Evolutionary conservation across 2,888 invertebrate species (phyloP).

Genomic region (Idaea straminata): DNA sequence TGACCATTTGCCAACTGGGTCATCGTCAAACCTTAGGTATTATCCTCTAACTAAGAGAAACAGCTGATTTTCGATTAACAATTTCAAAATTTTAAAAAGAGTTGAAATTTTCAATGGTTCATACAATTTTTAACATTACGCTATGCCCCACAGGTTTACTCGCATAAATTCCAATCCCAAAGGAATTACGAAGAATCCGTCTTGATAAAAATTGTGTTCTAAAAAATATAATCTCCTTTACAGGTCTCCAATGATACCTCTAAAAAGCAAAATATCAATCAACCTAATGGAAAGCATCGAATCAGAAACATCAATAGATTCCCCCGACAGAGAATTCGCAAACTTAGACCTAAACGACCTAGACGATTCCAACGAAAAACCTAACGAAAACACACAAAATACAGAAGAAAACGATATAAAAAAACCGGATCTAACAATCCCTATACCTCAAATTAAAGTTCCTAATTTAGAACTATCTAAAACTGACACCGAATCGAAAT

Average conservation of each 20-base stretch:
- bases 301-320: slow-evolving; percentile 75
- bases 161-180: no score
- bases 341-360: slow-evolving; percentile 69
- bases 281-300: slow-evolving; percentile 78
- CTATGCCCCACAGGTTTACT: no score
- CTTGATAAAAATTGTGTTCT: neutral
- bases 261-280: slow-evolving; percentile 74
- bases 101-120: no score
- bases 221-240: slow-evolving; percentile 16
- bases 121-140: no score
- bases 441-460: slow-evolving; percentile 67
- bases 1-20: no score
- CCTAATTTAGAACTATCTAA: slow-evolving; percentile 62
- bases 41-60: no score
- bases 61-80: no score
- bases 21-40: no score
- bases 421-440: slow-evolving; percentile 39
- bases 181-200: no score
- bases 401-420: slow-evolving; percentile 52
- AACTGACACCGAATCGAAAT: slow-evolving; percentile 60
- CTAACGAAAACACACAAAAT: slow-evolving; percentile 49
- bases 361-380: slow-evolving; percentile 53
- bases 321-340: slow-evolving; percentile 71
- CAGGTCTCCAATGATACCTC: slow-evolving; percentile 76
- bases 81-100: no score